These are phyloP conservation scores for Salvelinus fontinalis DNA, from an alignment of 2,113 vertebrate genomes.

Conservation along the genomic window DNA sequence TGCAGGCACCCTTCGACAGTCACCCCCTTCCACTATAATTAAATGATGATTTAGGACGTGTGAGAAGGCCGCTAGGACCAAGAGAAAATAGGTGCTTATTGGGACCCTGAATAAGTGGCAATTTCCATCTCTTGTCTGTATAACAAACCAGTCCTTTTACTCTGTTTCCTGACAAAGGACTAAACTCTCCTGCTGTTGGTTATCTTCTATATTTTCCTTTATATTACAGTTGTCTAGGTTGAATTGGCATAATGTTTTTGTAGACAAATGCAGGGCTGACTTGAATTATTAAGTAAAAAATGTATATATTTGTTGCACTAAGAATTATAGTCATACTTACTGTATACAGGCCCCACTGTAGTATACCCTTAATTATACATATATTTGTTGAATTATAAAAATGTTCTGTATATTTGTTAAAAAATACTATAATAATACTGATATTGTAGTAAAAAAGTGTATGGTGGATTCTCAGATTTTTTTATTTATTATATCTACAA, in stretches of 20 bases:
- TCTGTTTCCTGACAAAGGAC: conserved; percentile 15
- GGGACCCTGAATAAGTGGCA: conserved; percentile 83
- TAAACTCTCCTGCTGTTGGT: conserved; percentile 32
- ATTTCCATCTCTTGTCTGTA: conserved; percentile 85
- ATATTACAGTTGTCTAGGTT: background rate
- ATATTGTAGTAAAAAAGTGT: background rate
- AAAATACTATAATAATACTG: conserved; percentile 11
- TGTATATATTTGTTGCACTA: background rate
- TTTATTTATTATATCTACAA: conserved; percentile 68
- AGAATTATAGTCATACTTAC: background rate
- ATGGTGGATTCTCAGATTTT: background rate
- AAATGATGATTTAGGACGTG: conserved; percentile 94
- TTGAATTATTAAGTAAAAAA: background rate
- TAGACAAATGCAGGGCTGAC: background rate
- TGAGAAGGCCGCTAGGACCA: conserved; percentile 85
- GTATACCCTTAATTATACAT: background rate
- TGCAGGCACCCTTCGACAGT: conserved; percentile 79
- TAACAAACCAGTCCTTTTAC: conserved; percentile 69
- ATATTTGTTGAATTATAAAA: background rate
- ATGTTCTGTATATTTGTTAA: too few species aligned
- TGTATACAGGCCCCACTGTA: background rate
- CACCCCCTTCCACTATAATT: conserved; percentile 87
- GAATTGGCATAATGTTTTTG: background rate
- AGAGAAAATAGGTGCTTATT: conserved; percentile 91
- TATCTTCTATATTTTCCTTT: conserved; percentile 6